Conservation (phyloP, 2,113 vertebrate species). For the Lepus europaeus region DNA sequence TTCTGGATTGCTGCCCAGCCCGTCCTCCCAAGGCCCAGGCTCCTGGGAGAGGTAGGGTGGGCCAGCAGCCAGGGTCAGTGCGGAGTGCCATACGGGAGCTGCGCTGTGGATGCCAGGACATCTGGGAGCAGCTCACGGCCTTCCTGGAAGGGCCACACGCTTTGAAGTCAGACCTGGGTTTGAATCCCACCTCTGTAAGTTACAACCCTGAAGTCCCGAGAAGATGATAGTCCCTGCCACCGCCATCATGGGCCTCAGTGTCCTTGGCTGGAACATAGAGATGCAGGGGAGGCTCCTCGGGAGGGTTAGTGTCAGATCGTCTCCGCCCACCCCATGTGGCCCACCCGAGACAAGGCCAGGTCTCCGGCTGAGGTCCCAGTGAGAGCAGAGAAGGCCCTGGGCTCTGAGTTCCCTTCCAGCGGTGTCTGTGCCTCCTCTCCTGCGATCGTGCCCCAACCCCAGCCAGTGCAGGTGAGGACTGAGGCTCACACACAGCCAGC, state of each 20-base stretch:
- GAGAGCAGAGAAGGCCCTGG: not conserved
- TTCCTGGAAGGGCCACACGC: not conserved
- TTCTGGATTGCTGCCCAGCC: not conserved
- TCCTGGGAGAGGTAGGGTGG: not conserved
- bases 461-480: not conserved
- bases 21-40: not conserved
- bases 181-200: not conserved
- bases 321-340: too few species aligned
- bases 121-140: not conserved
- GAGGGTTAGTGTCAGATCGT: too few species aligned
- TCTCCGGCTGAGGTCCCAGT: too few species aligned
- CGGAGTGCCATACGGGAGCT: not conserved
- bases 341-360: not conserved
- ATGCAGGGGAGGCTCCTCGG: not conserved
- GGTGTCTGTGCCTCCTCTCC: not conserved
- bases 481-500: not conserved
- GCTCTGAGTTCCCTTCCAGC: too few species aligned
- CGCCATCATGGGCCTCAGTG: not conserved
- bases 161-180: not conserved
- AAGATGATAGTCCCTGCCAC: not conserved
- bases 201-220: not conserved
- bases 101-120: fast-evolving
- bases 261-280: not conserved
- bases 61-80: not conserved
- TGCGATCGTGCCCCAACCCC: not conserved